Evolutionary conservation across 1,140 invertebrate genomes (phyloP).

Genomic region (Plutomurus gul): DNA sequence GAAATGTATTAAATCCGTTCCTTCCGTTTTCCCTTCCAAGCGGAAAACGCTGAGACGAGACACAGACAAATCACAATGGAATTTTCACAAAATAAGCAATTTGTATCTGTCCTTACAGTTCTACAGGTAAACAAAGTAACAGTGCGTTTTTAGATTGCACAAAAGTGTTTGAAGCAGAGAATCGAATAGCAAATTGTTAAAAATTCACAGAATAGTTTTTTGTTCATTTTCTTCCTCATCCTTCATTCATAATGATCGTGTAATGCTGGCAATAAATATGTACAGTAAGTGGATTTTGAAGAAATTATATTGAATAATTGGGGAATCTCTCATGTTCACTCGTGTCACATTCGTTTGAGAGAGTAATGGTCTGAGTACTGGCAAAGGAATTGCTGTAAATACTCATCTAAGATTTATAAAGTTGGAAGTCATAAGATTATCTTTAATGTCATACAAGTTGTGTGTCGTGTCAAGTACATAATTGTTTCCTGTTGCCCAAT

Average conservation of each 20-base stretch:
- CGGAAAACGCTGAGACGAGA: background rate
- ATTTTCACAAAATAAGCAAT: background rate
- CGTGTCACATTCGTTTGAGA: too few species aligned
- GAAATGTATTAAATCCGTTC: conserved; percentile 18
- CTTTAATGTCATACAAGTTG: background rate
- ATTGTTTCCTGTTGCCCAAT: background rate
- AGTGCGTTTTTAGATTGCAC: background rate
- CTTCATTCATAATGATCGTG: background rate
- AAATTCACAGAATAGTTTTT: background rate
- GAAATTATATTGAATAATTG: background rate
- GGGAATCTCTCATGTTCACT: too few species aligned
- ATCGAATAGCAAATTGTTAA: background rate
- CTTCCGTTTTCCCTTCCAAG: conserved; percentile 10
- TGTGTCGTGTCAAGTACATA: background rate
- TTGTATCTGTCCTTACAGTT: too few species aligned
- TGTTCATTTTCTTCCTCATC: background rate
- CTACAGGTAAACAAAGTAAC: too few species aligned
- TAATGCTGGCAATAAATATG: too few species aligned
- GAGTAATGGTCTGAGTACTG: too few species aligned
- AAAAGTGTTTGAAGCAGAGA: background rate
- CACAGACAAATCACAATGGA: background rate
- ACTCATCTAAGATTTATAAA: background rate
- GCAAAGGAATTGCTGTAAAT: background rate
- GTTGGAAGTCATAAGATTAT: background rate
- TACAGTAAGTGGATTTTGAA: background rate